Evolutionary conservation across 2,888 invertebrate genomes (phyloP).

Genomic region (Phoenoteleia sp.): DNA sequence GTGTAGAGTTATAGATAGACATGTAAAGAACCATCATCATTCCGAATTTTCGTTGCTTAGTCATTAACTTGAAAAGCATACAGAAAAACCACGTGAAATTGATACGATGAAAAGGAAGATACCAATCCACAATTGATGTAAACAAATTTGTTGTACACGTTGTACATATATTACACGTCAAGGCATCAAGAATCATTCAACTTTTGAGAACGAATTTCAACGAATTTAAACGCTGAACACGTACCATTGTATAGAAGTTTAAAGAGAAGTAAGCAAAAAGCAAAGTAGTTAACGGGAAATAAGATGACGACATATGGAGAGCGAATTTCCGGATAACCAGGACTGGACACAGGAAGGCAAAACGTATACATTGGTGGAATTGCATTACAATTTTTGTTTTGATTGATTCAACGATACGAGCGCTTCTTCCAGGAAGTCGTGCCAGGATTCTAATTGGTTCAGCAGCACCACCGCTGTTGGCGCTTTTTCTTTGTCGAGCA

Average conservation of each 20-base stretch:
- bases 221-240: slow-evolving; percentile 75
- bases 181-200: slow-evolving; percentile 42
- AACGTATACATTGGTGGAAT: slow-evolving; percentile 63
- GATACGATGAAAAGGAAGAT: background rate
- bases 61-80: slow-evolving; percentile 29
- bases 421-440: slow-evolving; percentile 8
- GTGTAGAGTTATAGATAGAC: slow-evolving; percentile 28
- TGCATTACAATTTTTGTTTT: slow-evolving; percentile 39
- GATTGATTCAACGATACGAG: slow-evolving; percentile 2
- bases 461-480: background rate
- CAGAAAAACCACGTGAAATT: background rate
- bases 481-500: background rate
- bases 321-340: background rate
- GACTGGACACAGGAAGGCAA: background rate
- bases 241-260: slow-evolving; percentile 71
- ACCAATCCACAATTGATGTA: slow-evolving; percentile 3
- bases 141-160: slow-evolving; percentile 63
- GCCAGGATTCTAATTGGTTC: slow-evolving; percentile 9
- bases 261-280: slow-evolving; percentile 46
- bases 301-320: background rate
- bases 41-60: slow-evolving; percentile 36
- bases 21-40: slow-evolving; percentile 14
- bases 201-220: slow-evolving; percentile 74
- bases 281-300: slow-evolving; percentile 12
- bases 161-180: slow-evolving; percentile 31